A percentile compares a stretch with the other conserved stretches of the same genome.
Evolutionary conservation across 2,113 vertebrate genomes (phyloP).

Genomic region (Gobius niger): DNA sequence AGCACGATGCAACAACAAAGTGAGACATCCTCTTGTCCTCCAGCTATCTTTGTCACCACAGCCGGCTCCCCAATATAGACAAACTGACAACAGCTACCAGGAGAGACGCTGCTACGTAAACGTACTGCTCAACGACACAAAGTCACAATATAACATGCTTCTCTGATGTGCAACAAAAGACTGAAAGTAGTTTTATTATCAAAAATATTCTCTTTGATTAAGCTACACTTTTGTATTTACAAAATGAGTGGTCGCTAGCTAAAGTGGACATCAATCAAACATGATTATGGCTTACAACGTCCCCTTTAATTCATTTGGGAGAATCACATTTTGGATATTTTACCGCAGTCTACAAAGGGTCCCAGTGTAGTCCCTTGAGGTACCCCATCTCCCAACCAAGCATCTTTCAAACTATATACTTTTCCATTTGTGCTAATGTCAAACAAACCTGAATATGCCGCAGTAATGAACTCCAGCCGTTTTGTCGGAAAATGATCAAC

Average conservation of each 20-base stretch:
- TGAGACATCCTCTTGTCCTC: conserved; percentile 43
- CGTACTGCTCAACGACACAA: no score
- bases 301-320: not conserved
- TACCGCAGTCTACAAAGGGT: not conserved
- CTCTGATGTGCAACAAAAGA: not conserved
- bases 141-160: no score
- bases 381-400: not conserved
- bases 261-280: no score
- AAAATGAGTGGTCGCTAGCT: not conserved
- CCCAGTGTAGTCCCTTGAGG: not conserved
- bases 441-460: no score
- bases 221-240: not conserved
- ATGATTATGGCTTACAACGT: no score
- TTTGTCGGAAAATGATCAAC: no score
- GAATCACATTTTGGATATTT: not conserved
- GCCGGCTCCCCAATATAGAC: conserved; percentile 39
- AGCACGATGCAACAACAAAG: conserved; percentile 58
- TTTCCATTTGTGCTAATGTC: no score
- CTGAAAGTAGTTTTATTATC: not conserved
- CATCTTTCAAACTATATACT: no score
- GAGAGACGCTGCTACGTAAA: not conserved
- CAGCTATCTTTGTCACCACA: conserved; percentile 48
- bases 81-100: conserved; percentile 47
- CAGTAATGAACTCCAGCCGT: no score
- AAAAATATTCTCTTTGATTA: not conserved